Evolutionary conservation across 1,140 invertebrate genomes (phyloP), one percentile per base, ranked within the genome.

Genomic region (Galleria mellonella): DNA sequence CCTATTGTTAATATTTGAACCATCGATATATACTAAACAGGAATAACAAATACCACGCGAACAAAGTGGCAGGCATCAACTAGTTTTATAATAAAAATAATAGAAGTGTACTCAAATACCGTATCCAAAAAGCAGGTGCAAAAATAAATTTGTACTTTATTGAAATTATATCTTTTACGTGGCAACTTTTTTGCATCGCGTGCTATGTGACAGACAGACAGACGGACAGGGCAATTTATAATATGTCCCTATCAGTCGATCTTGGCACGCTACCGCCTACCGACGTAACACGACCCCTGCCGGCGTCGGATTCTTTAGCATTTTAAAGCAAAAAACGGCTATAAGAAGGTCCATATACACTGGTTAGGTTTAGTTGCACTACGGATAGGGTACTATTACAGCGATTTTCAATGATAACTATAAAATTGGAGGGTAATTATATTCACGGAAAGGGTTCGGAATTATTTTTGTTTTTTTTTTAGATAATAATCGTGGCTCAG

Each of bases 171-270:
- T 52, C 50, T 48, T 39, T 51, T 47, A 48, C 46, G 51, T 52
- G 62, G 56, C 38, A 66, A 73, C 45, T 74, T 82, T 78, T 79
- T 82, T 72, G 68, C 72, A 72, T 82, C 72, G 77, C 77, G 77
- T 82, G 77, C 28, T 9, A 5, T 15, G 49, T 51, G 49, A 51
- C 49, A 51, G 49, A 51, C 49, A 51, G 49, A 51, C 43, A 46
- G 42, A 70, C 69, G 60, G 72, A 75, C 72, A 62, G 72, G 62
- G 63, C 61, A 76, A 82, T 82, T 78, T 82, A 82, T 76, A 78
- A 76, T 73, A 75, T 72, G 74, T 72, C 68, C 63, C 64, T 82
- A 82, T 82, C 77, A 55, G 38, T 42, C 60, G 65, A 82, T 82
- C 73, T 75, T 51, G 51, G 47, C 77, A 82, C 71, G 77, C 74